Conservation (phyloP, 2,888 invertebrate species). For the Pterostichus madidus region DNA sequence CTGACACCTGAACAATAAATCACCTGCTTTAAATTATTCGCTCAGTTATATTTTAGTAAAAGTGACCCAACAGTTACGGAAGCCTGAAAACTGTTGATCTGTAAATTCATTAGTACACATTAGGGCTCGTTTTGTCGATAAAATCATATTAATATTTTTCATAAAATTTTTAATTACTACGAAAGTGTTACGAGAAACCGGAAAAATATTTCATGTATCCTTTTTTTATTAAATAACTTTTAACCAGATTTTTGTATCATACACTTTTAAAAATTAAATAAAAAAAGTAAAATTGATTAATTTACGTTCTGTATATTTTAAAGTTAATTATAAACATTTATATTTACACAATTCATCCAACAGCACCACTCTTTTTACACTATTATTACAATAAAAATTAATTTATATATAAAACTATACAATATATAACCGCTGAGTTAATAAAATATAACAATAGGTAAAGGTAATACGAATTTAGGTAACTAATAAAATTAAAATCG, state of each 20-base stretch:
- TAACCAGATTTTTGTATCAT: too few relatives aligned
- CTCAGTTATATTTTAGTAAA: slow-evolving; percentile 42
- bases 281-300: slow-evolving; percentile 25
- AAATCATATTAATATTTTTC: not conserved
- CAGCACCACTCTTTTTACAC: slow-evolving; percentile 43
- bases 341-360: slow-evolving; percentile 36
- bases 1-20: slow-evolving; percentile 61
- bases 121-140: not conserved
- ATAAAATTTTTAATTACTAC: not conserved
- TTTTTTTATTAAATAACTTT: not conserved
- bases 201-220: slow-evolving; percentile 12
- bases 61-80: slow-evolving; percentile 33
- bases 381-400: slow-evolving; percentile 43
- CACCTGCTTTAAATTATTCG: slow-evolving; percentile 47
- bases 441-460: slow-evolving; percentile 36
- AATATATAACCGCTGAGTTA: slow-evolving; percentile 32
- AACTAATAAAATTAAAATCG: slow-evolving; percentile 45
- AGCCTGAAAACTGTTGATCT: slow-evolving; percentile 32
- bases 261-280: not conserved
- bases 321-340: slow-evolving; percentile 49
- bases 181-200: not conserved
- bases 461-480: slow-evolving; percentile 41
- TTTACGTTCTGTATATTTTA: slow-evolving; percentile 32
- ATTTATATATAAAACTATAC: slow-evolving; percentile 38
- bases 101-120: not conserved